Evolutionary conservation across 2,888 invertebrate genomes (phyloP).

Genomic region (Nymphalis c-album): DNA sequence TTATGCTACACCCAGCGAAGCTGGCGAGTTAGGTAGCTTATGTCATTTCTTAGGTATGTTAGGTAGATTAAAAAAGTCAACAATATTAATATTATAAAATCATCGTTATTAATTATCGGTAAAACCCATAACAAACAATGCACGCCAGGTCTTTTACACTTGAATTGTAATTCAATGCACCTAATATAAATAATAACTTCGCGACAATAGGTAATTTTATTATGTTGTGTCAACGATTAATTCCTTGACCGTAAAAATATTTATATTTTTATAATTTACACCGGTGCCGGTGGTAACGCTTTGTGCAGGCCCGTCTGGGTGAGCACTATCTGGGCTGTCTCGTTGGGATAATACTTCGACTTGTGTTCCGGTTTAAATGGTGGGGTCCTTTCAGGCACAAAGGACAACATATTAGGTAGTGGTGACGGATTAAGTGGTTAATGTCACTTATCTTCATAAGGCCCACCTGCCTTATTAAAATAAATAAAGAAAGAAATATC

Average conservation of each 20-base stretch:
- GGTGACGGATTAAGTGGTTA: no score
- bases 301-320: background rate
- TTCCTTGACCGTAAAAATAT: no score
- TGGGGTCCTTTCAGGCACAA: no score
- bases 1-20: background rate
- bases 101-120: slow-evolving; percentile 13
- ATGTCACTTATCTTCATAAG: no score
- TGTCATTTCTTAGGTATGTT: background rate
- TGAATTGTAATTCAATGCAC: background rate
- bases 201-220: background rate
- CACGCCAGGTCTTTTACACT: slow-evolving; percentile 1
- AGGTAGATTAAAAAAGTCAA: slow-evolving; percentile 2
- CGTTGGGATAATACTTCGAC: no score
- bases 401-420: no score
- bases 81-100: slow-evolving; percentile 7
- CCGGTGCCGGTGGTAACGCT: background rate
- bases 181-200: slow-evolving; percentile 3
- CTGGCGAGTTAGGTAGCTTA: background rate
- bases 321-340: background rate
- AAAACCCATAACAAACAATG: slow-evolving; percentile 15
- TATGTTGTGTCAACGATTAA: background rate
- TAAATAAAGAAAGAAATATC: no score
- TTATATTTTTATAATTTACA: background rate
- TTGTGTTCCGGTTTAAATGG: no score
- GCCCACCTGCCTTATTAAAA: no score